Evolutionary conservation across 2,797 vertebrate genomes (phyloP).

Genomic region (Denticeps clupeoides): DNA sequence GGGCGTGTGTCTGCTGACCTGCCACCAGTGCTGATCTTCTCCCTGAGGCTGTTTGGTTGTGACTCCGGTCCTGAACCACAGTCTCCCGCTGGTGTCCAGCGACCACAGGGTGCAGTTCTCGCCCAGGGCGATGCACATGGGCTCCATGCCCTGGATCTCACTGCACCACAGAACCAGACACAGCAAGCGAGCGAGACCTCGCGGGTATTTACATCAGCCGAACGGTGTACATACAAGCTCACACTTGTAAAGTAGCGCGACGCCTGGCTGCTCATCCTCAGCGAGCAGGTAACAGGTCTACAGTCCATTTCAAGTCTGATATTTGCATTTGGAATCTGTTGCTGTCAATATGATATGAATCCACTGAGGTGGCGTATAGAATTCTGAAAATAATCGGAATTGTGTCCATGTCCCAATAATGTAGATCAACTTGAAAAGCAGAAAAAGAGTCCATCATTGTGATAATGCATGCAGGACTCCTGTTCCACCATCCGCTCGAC

Average conservation of each 20-base stretch:
- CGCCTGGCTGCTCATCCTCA: too few relatives aligned
- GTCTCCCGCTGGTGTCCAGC: conserved; percentile 76
- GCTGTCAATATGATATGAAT: too few relatives aligned
- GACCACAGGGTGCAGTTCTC: conserved; percentile 82
- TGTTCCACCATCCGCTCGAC: too few relatives aligned
- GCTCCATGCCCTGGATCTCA: conserved; percentile 83
- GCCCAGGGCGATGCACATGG: conserved; percentile 81
- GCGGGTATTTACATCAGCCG: conserved; percentile 3
- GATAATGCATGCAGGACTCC: too few relatives aligned
- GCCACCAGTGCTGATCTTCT: conserved; percentile 96
- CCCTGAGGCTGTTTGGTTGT: conserved; percentile 77
- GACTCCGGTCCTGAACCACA: conserved; percentile 90
- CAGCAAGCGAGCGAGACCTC: neutral
- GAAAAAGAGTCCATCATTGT: too few relatives aligned
- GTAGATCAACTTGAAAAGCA: too few relatives aligned
- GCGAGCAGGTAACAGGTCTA: too few relatives aligned
- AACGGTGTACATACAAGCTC: conserved; percentile 4
- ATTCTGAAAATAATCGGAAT: too few relatives aligned
- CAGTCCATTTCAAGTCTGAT: neutral
- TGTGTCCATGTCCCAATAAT: too few relatives aligned
- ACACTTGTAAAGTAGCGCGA: neutral
- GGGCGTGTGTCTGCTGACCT: too few relatives aligned
- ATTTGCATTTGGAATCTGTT: neutral
- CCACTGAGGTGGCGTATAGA: too few relatives aligned
- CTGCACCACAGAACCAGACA: conserved; percentile 40